Evolutionary conservation across 2,888 invertebrate species (phyloP), one percentile per base, ranked within the genome.

Genomic region (Allygus modestus): DNA sequence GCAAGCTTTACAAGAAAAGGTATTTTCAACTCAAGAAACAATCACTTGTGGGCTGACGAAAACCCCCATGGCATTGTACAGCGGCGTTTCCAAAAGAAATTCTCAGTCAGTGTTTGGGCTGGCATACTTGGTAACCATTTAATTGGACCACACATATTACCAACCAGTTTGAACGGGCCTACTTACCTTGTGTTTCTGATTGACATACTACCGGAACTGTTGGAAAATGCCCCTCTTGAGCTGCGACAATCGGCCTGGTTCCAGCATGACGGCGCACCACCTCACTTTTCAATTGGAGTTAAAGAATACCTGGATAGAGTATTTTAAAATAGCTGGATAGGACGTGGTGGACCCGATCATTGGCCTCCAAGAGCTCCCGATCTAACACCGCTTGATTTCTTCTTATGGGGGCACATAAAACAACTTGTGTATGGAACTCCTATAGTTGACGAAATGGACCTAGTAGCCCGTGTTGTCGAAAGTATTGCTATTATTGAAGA

Each of bases 331-430:
- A 0, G 43, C 0, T 84, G 84, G 79, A 84, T 84, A 0, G 84
- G 84, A 11, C 61, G 84, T 1, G 79, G 84, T 26, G 81, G 84
- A 12, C 65, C 79, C 0, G 46, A 11, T n/a, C 37, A 4, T 0
- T 84, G 84, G 84, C 81, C 84, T 23, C 61, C 84, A 11, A 15
- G 84, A 20, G 43, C 65, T 17, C 84, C 84, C 0, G 77, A 54
- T 41, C 43, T 84, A 5, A 83, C 73, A 9, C 84, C 84, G 5
- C 15, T 28, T 2, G 69, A 81, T 5, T 79, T 51, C 20, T 83
- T 26, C 41, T 31, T 77, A n/a, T 83, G 83, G 83, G n/a, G 83
- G 20, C 23, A 20, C n/a, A 43, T 83, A 51, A 71, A 83, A 28
- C 9, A 54, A 69, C 7, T 69, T 9, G 17, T 69, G 2, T 31